These are phyloP conservation scores for Myotis findleyi DNA, from an alignment of 2,797 vertebrate genomes.

Conservation along the genomic window DNA sequence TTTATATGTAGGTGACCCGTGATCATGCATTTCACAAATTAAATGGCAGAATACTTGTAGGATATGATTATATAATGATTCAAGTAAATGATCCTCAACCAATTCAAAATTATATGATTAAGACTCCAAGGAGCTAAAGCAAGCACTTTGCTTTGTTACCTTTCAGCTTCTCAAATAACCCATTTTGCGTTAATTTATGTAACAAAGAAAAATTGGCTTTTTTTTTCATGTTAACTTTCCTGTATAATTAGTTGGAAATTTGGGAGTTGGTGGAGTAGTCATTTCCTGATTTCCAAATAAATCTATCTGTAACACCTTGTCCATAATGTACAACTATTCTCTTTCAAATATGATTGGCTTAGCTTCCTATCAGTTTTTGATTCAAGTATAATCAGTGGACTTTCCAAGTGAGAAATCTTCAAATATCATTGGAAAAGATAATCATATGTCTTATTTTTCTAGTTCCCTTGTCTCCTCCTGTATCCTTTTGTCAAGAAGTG, in stretches of 20 bases:
- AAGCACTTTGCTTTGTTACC: constrained; percentile 62
- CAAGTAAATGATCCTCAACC: constrained; percentile 86
- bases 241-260: constrained; percentile 43
- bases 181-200: constrained; percentile 61
- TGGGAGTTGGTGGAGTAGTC: not conserved
- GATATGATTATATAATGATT: constrained; percentile 84
- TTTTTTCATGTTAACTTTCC: not conserved
- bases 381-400: constrained; percentile 39
- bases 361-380: not conserved
- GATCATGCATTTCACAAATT: constrained; percentile 84
- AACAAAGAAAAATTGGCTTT: constrained; percentile 7
- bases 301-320: not conserved
- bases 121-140: constrained; percentile 72
- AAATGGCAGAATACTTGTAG: constrained; percentile 83
- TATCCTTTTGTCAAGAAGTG: constrained; percentile 82
- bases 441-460: constrained; percentile 65
- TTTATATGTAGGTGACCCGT: constrained; percentile 79
- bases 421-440: constrained; percentile 72
- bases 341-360: constrained; percentile 41
- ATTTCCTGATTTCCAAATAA: constrained; percentile 2
- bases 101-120: constrained; percentile 81
- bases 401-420: constrained; percentile 69
- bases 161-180: constrained; percentile 57
- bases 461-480: constrained; percentile 12
- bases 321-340: not conserved